Conservation (phyloP, 2,113 vertebrate species). For the Jaculus jaculus region DNA sequence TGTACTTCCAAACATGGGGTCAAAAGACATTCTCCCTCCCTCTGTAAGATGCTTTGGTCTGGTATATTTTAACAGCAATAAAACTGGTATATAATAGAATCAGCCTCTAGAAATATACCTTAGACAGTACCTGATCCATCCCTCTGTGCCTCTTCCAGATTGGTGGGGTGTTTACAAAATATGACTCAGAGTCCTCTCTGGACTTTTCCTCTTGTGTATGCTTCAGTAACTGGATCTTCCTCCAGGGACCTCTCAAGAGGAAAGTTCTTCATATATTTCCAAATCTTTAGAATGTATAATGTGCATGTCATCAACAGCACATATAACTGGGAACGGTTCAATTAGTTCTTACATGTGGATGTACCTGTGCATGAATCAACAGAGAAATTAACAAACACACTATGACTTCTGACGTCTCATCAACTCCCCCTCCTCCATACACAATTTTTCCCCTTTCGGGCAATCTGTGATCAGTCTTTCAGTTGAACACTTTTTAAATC, state of each 20-base stretch:
- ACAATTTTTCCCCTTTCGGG: too few species aligned
- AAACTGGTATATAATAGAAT: neutral
- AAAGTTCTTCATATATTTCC: neutral
- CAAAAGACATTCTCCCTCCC: neutral
- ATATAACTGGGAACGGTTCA: neutral
- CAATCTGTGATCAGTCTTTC: neutral
- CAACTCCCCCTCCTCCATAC: rapidly evolving
- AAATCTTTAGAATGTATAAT: neutral
- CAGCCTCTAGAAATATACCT: neutral
- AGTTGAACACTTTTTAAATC: neutral
- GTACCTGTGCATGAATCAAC: neutral
- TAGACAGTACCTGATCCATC: neutral
- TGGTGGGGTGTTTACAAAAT: neutral
- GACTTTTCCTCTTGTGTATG: neutral
- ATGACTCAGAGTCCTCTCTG: neutral
- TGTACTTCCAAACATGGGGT: neutral
- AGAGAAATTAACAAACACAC: neutral
- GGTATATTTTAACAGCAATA: neutral
- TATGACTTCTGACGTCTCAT: neutral
- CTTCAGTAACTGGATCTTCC: neutral
- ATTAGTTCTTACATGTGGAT: neutral
- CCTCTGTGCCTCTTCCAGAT: neutral
- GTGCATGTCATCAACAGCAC: neutral
- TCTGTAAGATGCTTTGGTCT: neutral
- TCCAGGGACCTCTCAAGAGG: neutral